phyloP scores from a whole-genome alignment of 1,140 invertebrate species.

The Himalopsyche phryganea region DNA sequence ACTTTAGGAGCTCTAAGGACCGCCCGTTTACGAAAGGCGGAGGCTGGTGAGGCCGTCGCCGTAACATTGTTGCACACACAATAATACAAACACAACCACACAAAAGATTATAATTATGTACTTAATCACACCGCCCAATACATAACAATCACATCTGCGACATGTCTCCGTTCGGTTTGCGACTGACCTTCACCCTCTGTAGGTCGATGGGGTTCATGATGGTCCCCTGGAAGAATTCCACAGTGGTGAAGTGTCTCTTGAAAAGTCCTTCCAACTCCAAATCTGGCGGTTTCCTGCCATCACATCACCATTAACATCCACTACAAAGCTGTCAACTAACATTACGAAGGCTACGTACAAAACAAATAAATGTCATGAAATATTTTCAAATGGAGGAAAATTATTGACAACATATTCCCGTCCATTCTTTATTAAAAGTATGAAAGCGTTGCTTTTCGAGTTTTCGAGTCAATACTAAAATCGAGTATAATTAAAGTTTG shows the following conservation, averaged over 20 bases:
- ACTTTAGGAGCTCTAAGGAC: no score
- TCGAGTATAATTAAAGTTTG: no score
- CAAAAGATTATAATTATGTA: slow-evolving; percentile 19
- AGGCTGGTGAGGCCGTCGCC: slow-evolving; percentile 18
- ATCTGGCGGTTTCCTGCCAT: slow-evolving; percentile 84
- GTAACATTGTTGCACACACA: slow-evolving; percentile 17
- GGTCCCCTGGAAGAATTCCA: slow-evolving; percentile 99
- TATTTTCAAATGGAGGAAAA: no score
- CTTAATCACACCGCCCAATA: slow-evolving; percentile 6
- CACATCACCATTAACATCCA: slow-evolving; percentile 55
- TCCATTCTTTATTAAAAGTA: no score
- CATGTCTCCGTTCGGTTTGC: slow-evolving; percentile 23
- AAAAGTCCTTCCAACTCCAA: slow-evolving; percentile 98
- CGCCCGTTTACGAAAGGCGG: no score
- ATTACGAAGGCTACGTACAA: slow-evolving; percentile 21
- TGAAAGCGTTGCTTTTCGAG: no score
- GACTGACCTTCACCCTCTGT: slow-evolving; percentile 95
- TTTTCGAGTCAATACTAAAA: no score
- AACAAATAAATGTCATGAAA: no score
- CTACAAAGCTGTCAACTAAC: slow-evolving; percentile 41
- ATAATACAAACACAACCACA: slow-evolving; percentile 36
- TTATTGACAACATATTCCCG: no score
- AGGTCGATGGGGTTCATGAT: slow-evolving; percentile 99
- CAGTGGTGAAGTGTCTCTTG: slow-evolving; percentile 99
- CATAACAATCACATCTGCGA: slow-evolving; percentile 15